phyloP scores from a whole-genome alignment of 2,113 vertebrate species.

The Hippocampus comes region DNA sequence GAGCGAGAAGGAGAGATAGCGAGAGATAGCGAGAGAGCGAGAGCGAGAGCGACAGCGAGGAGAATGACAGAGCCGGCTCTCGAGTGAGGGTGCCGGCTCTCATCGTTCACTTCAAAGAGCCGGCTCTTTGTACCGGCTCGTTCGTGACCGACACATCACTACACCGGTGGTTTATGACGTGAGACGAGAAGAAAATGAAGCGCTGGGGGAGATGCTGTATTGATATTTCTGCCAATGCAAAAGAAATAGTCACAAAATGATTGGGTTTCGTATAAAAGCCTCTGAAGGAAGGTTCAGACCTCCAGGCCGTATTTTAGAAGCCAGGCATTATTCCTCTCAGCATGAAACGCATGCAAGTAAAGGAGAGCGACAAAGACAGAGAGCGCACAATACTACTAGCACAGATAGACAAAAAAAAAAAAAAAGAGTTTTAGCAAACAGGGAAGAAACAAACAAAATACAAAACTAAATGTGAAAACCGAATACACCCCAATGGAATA shows the following conservation, averaged over 20 bases:
- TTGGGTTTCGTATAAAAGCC: constrained; percentile 39
- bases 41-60: too few species aligned
- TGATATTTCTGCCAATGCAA: constrained; percentile 20
- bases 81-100: too few species aligned
- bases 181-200: constrained; percentile 11
- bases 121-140: too few species aligned
- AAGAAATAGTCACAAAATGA: constrained; percentile 17
- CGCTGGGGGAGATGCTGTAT: not conserved
- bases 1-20: too few species aligned
- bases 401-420: not conserved
- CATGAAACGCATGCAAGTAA: not conserved
- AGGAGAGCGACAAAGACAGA: not conserved
- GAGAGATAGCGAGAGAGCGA: too few species aligned
- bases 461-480: not conserved
- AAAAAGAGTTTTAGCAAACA: not conserved
- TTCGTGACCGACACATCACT: too few species aligned
- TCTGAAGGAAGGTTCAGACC: constrained; percentile 9
- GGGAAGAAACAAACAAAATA: not conserved
- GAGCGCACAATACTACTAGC: not conserved
- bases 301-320: constrained; percentile 26
- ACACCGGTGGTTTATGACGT: not conserved
- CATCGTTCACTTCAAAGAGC: too few species aligned
- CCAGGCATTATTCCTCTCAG: not conserved
- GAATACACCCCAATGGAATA: not conserved
- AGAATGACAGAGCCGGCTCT: too few species aligned